Evolutionary conservation across 2,797 vertebrate species (phyloP), one percentile per base, ranked within the genome.

Genomic region (Scleropages formosus): DNA sequence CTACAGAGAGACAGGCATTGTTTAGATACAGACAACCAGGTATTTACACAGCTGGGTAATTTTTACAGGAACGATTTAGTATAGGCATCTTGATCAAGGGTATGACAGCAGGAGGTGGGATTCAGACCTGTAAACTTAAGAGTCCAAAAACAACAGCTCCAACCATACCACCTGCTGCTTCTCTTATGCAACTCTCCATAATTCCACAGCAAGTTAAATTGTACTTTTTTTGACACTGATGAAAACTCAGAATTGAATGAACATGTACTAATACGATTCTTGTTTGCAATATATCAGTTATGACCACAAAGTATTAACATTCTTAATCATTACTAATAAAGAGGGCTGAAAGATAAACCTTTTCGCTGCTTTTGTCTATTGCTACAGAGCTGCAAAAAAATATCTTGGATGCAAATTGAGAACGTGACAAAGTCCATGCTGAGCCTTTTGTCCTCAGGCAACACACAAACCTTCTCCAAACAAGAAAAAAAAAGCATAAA

Each of bases 341-440:
- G 68, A 68, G 47, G 22, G 24, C 46, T 22, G 24, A 15, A 8
- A 47, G 44, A 15, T 44, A 68, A 69, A 71, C 16, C 56, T 71
- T 53, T 51, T 16, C 47, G 51, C 31, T 51, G 56, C 51, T 26
- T 71, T 26, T 31, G 20, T 9, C 51, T 27, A 56, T 39, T 31
- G 71, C 16, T 8, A 71, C 20, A 56, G 61, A 66, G 44, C 22
- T 44, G 15, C 16, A 49, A 27, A 72, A 20, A 16, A 73, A 53
- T 64, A 39, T 51, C 60, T 74, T 20, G 31, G 60, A 49, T 51
- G 72, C 39, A 47, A 64, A 74, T 74, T 62, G 46, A 59, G 18
- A 49, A 61, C 18, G 10, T 8, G 39, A 74, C 24, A 64, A 46
- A 63, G 22, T 74, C 46, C 44, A 18, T 60, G 46, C 22, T 65